phyloP scores from a whole-genome alignment of 2,888 invertebrate genomes.

The Hydroisotoma schaefferi region DNA sequence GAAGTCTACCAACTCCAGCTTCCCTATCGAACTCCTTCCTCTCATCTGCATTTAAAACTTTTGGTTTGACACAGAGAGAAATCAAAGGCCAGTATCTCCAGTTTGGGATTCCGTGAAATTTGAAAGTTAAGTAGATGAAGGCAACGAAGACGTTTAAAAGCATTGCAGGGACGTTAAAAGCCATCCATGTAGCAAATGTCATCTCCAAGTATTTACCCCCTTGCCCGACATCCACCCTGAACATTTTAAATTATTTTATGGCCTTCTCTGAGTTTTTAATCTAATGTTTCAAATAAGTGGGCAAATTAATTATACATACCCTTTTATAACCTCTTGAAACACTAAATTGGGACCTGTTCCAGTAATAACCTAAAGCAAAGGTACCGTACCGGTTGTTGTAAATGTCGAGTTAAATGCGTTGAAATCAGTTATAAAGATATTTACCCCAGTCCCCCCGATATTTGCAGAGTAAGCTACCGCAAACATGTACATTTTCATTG shows the following conservation, averaged over 20 bases:
- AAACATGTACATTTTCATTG: slow-evolving; percentile 32
- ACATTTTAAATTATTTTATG: slow-evolving; percentile 17
- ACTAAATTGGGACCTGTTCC: slow-evolving; percentile 39
- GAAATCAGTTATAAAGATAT: too few species aligned
- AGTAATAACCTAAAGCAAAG: slow-evolving; percentile 23
- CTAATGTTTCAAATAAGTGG: too few species aligned
- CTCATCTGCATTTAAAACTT: slow-evolving; percentile 6
- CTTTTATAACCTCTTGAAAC: slow-evolving; percentile 26
- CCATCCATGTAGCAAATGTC: slow-evolving; percentile 82
- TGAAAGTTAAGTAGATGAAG: slow-evolving; percentile 59
- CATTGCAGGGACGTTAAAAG: slow-evolving; percentile 80
- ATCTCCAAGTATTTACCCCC: slow-evolving; percentile 50
- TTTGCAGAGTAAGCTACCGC: slow-evolving; percentile 36
- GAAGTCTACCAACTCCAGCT: slow-evolving; percentile 16
- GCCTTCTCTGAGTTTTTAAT: too few species aligned
- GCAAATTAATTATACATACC: too few species aligned
- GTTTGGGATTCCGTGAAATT: slow-evolving; percentile 28
- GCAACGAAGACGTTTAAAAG: slow-evolving; percentile 66
- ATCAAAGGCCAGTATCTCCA: slow-evolving; percentile 27
- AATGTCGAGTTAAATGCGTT: neutral
- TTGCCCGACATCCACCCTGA: slow-evolving; percentile 26
- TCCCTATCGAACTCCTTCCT: neutral
- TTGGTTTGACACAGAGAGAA: neutral
- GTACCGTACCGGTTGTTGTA: too few species aligned
- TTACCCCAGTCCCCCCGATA: slow-evolving; percentile 24